A percentile compares a stretch with the other conserved stretches of the same genome.
phyloP scores from a whole-genome alignment of 2,888 invertebrate species.

The Hypomecis punctinalis region DNA sequence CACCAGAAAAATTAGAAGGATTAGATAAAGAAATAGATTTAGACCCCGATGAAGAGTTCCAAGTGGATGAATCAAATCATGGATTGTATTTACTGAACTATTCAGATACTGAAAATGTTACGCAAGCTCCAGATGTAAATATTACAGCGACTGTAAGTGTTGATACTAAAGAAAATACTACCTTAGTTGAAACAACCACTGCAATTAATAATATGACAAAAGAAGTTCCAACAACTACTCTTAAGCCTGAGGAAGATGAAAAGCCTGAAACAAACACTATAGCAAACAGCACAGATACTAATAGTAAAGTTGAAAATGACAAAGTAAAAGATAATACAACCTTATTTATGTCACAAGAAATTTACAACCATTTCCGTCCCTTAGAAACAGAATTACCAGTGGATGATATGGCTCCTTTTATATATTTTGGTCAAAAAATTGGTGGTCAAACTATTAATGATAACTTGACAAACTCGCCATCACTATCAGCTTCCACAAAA shows the following conservation, averaged over 20 bases:
- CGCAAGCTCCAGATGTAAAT: constrained; percentile 61
- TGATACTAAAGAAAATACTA: constrained; percentile 56
- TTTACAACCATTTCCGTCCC: constrained; percentile 87
- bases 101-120: constrained; percentile 77
- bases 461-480: constrained; percentile 77
- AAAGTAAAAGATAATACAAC: constrained; percentile 82
- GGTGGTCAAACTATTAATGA: constrained; percentile 71
- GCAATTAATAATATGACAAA: constrained; percentile 42
- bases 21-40: constrained; percentile 76
- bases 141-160: constrained; percentile 52
- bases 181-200: constrained; percentile 54
- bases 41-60: constrained; percentile 82
- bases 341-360: constrained; percentile 85
- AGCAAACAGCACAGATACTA: constrained; percentile 69
- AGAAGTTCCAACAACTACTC: constrained; percentile 40
- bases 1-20: constrained; percentile 78
- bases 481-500: constrained; percentile 78
- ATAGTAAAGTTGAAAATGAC: constrained; percentile 65
- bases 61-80: constrained; percentile 83
- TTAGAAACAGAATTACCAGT: constrained; percentile 86
- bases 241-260: constrained; percentile 52
- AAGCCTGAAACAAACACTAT: constrained; percentile 66
- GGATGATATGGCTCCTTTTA: constrained; percentile 88
- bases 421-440: constrained; percentile 88
- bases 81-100: constrained; percentile 81